phyloP scores from a whole-genome alignment of 2,888 invertebrate species.

The Lordiphosa andalusiaca region DNA sequence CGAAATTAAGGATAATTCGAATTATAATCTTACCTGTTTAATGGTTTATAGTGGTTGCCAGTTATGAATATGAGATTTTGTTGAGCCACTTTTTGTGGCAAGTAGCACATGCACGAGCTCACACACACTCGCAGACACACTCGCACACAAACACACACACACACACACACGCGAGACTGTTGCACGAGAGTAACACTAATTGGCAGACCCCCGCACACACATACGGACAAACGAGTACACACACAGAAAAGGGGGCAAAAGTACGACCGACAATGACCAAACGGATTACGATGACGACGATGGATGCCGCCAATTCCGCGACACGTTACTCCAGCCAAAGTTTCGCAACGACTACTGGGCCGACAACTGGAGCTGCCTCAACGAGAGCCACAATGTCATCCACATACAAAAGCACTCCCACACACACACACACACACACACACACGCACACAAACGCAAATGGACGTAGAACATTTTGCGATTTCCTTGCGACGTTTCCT shows the following conservation, averaged over 20 bases:
- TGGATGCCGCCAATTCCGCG: slow-evolving; percentile 69
- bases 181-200: slow-evolving; percentile 57
- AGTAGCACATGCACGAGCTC: background rate
- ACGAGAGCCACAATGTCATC: slow-evolving; percentile 68
- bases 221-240: background rate
- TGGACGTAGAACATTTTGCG: slow-evolving; percentile 68
- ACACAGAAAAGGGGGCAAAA: slow-evolving; percentile 19
- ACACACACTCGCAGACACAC: background rate
- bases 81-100: slow-evolving; percentile 13
- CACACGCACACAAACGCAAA: slow-evolving; percentile 33
- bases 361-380: slow-evolving; percentile 70
- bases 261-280: slow-evolving; percentile 21
- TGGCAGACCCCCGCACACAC: slow-evolving; percentile 40
- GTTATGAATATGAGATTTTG: background rate
- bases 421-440: slow-evolving; percentile 22
- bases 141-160: slow-evolving; percentile 20
- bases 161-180: slow-evolving; percentile 43
- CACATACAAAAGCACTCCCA: slow-evolving; percentile 33
- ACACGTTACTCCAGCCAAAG: slow-evolving; percentile 79
- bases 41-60: background rate
- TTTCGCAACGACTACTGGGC: slow-evolving; percentile 79
- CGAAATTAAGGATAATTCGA: no score
- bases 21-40: slow-evolving; percentile 17
- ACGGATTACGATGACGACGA: slow-evolving; percentile 15
- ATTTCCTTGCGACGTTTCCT: slow-evolving; percentile 69